Conservation (phyloP, 2,888 invertebrate species). For the Nephrocerus scutellatus region DNA sequence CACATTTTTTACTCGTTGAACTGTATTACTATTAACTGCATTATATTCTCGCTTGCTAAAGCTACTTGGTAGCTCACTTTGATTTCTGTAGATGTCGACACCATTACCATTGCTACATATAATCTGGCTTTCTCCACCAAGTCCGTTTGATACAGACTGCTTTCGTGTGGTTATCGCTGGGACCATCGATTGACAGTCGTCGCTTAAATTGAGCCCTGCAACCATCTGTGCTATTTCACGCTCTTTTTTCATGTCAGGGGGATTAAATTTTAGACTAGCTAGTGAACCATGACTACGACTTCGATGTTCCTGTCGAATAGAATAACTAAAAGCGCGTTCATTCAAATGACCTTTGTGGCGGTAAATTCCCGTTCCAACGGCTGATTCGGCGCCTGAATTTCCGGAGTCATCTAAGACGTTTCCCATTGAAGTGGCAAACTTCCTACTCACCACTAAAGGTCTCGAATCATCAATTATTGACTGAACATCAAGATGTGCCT, state of each 20-base stretch:
- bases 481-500: constrained; percentile 48
- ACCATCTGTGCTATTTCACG: constrained; percentile 89
- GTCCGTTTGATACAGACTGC: too few species aligned
- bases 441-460: constrained; percentile 52
- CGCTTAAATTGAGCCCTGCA: constrained; percentile 77
- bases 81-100: constrained; percentile 32
- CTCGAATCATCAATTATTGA: constrained; percentile 55
- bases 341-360: constrained; percentile 86
- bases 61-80: constrained; percentile 35
- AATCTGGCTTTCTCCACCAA: too few species aligned
- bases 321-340: constrained; percentile 88
- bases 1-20: too few species aligned
- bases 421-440: constrained; percentile 63
- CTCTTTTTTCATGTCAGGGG: constrained; percentile 80
- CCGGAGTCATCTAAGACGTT: constrained; percentile 55
- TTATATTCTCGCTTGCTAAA: constrained; percentile 47
- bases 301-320: constrained; percentile 87
- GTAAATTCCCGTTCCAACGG: constrained; percentile 75
- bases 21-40: too few species aligned
- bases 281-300: constrained; percentile 87
- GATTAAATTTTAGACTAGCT: constrained; percentile 83
- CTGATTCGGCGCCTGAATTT: constrained; percentile 52
- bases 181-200: constrained; percentile 39
- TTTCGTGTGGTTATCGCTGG: constrained; percentile 49
- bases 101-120: constrained; percentile 15